phyloP scores from a whole-genome alignment of 2,113 vertebrate genomes.

The Dascyllus trimaculatus region DNA sequence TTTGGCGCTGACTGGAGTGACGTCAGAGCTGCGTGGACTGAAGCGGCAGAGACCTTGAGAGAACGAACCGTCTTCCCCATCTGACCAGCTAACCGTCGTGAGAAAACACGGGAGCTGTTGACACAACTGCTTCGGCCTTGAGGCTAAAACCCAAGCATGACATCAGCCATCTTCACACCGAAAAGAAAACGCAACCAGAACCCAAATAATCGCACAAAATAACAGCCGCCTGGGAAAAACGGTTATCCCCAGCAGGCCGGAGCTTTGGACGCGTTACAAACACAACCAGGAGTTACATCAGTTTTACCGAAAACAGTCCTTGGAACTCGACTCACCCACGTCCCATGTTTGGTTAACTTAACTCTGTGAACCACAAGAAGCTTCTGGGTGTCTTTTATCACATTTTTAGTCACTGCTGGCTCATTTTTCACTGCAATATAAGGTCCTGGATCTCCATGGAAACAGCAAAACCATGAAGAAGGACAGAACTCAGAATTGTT shows the following conservation, averaged over 20 bases:
- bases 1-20: too few species aligned
- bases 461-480: too few species aligned
- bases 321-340: background rate
- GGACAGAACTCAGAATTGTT: too few species aligned
- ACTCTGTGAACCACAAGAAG: too few species aligned
- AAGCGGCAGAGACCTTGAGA: constrained; percentile 14
- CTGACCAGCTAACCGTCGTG: background rate
- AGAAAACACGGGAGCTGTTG: background rate
- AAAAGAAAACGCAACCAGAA: constrained; percentile 32
- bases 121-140: constrained; percentile 18
- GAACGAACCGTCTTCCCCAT: background rate
- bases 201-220: constrained; percentile 22
- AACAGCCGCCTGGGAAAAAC: background rate
- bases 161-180: constrained; percentile 5
- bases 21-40: too few species aligned
- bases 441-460: too few species aligned
- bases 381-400: too few species aligned
- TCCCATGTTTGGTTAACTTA: background rate
- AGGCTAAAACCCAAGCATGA: constrained; percentile 52
- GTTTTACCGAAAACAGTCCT: background rate
- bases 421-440: too few species aligned
- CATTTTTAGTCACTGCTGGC: too few species aligned
- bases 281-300: constrained; percentile 9
- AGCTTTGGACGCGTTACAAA: background rate
- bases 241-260: background rate